Conservation (phyloP, 2,888 invertebrate species). For the Scaptodrosophila latifasciaeformis region DNA sequence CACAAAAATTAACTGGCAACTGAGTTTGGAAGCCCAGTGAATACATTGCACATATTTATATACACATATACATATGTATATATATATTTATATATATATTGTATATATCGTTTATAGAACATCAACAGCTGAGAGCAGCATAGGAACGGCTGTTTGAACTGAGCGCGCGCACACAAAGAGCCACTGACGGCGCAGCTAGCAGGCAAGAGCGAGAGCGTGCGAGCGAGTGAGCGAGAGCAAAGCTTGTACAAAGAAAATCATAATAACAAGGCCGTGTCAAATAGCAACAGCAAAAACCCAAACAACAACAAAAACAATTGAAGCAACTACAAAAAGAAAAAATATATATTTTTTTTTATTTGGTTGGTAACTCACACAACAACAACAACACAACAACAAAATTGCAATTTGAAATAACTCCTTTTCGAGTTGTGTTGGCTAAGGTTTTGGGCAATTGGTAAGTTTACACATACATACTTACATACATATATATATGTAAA, state of each 20-base stretch:
- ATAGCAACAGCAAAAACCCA: constrained; percentile 14
- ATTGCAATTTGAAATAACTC: too few species aligned
- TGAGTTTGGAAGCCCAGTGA: constrained; percentile 46
- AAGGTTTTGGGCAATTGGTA: too few species aligned
- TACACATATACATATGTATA: too few species aligned
- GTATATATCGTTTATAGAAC: too few species aligned
- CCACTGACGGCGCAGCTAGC: constrained; percentile 13
- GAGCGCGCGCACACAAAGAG: constrained; percentile 26
- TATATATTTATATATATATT: too few species aligned
- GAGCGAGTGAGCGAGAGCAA: constrained; percentile 16
- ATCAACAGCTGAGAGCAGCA: constrained; percentile 51
- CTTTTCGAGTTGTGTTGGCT: too few species aligned
- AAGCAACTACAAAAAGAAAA: constrained; percentile 14
- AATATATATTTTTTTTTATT: too few species aligned
- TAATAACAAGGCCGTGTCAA: constrained; percentile 59
- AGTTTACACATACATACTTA: background rate
- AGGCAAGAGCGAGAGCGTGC: constrained; percentile 20
- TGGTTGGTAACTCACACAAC: too few species aligned
- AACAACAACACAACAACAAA: too few species aligned
- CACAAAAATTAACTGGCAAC: constrained; percentile 66
- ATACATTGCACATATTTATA: too few species aligned
- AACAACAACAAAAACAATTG: constrained; percentile 6
- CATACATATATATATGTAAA: constrained; percentile 7
- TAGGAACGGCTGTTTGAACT: constrained; percentile 35
- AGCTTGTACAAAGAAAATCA: constrained; percentile 49